Percentiles rank a stretch among this genome's conserved stretches.
phyloP scores from a whole-genome alignment of 2,797 vertebrate species.

The Sebastes vulpes region DNA sequence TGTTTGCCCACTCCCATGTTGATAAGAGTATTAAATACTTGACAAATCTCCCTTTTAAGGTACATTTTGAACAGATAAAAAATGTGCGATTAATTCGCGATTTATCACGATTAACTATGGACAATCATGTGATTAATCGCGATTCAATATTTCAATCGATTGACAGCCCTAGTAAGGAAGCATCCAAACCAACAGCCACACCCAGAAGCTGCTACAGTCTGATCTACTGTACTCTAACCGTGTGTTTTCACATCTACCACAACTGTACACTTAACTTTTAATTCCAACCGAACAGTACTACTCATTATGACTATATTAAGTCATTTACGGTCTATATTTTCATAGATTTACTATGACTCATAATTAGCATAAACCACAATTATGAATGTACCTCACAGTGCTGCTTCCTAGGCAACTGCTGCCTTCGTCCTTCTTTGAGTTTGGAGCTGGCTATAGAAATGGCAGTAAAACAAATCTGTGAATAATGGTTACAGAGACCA shows the following conservation, averaged over 20 bases:
- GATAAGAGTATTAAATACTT: too few relatives aligned
- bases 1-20: too few relatives aligned
- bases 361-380: background rate
- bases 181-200: background rate
- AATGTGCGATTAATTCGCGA: too few relatives aligned
- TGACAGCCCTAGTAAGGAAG: background rate
- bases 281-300: background rate
- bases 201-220: background rate
- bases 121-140: too few relatives aligned
- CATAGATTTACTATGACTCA: background rate
- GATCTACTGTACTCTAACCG: background rate
- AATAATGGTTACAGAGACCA: conserved; percentile 4
- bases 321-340: background rate
- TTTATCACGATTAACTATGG: too few relatives aligned
- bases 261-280: background rate
- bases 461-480: background rate
- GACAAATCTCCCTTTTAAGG: too few relatives aligned
- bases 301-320: background rate
- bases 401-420: conserved; percentile 12
- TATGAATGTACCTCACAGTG: background rate
- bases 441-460: background rate
- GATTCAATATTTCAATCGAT: too few relatives aligned
- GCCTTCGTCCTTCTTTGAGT: background rate
- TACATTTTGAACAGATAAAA: too few relatives aligned
- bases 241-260: background rate